These are phyloP conservation scores for Pogonus chalceus DNA, from an alignment of 1,140 invertebrate genomes.

Conservation along the genomic window DNA sequence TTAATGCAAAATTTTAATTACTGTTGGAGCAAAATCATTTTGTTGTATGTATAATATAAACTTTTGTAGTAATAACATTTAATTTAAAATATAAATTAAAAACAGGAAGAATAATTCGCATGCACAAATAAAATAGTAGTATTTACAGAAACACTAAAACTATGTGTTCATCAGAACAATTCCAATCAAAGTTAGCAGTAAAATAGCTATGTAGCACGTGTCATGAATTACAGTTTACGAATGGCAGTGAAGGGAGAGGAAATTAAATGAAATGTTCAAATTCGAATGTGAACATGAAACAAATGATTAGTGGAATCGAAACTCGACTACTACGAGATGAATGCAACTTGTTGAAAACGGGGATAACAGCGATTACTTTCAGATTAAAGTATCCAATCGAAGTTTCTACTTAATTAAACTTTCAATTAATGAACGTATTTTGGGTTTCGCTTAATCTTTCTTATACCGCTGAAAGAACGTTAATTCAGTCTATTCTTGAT, in stretches of 20 bases:
- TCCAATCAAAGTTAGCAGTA: background rate
- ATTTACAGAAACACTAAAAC: too few relatives aligned
- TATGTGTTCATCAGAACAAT: too few relatives aligned
- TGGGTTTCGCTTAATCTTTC: too few relatives aligned
- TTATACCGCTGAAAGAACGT: too few relatives aligned
- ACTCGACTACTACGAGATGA: background rate
- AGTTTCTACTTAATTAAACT: conserved; percentile 6
- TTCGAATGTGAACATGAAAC: background rate
- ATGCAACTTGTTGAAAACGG: conserved; percentile 3
- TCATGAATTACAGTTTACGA: background rate
- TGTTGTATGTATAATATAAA: too few relatives aligned
- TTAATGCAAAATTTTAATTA: too few relatives aligned
- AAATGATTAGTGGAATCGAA: background rate
- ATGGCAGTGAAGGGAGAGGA: background rate
- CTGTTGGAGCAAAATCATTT: too few relatives aligned
- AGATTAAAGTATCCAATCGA: background rate
- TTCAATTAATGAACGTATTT: conserved; percentile 5
- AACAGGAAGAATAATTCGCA: too few relatives aligned
- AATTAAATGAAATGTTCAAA: background rate
- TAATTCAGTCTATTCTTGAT: too few relatives aligned
- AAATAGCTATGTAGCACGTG: background rate
- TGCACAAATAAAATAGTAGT: too few relatives aligned
- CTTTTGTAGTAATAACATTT: too few relatives aligned
- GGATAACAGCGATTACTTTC: background rate
- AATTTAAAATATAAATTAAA: too few relatives aligned